These are phyloP conservation scores for Myrmophylax atrothorax DNA, from an alignment of 2,113 vertebrate genomes.

Conservation along the genomic window DNA sequence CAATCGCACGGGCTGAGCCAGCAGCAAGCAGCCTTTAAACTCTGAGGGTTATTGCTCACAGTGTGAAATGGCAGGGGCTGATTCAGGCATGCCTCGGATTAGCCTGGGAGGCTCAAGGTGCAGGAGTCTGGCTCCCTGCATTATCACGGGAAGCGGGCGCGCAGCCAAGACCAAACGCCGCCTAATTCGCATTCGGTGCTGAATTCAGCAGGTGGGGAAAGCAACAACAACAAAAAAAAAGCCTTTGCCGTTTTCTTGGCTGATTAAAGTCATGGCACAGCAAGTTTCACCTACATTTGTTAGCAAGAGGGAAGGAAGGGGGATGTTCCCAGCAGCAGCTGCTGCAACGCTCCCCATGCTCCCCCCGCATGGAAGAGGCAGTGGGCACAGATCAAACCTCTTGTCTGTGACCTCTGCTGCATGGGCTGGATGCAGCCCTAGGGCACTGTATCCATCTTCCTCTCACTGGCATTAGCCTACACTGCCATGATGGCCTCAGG, in stretches of 20 bases:
- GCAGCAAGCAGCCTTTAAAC: background rate
- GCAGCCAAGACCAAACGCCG: conserved; percentile 1
- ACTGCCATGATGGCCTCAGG: background rate
- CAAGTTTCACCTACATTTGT: conserved; percentile 52
- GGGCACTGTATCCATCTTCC: background rate
- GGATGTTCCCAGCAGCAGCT: conserved; percentile 25
- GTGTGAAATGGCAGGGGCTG: background rate
- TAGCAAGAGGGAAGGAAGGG: conserved; percentile 19
- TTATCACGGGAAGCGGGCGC: background rate
- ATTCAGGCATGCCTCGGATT: background rate
- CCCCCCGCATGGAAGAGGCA: background rate
- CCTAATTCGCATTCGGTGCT: background rate
- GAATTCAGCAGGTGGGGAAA: conserved; percentile 63
- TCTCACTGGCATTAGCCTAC: background rate
- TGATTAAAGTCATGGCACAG: conserved; percentile 66
- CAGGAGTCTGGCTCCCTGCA: background rate
- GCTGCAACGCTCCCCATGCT: background rate
- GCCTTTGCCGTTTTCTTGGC: conserved; percentile 55
- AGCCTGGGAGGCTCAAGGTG: background rate
- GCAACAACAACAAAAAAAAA: background rate
- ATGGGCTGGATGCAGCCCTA: accelerated
- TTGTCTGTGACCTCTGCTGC: background rate
- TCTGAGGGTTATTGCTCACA: accelerated
- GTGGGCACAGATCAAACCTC: accelerated
- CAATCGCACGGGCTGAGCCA: accelerated